A percentile compares a stretch with the other conserved stretches of the same genome.
These are phyloP conservation scores for Amphipyra tragopoginis DNA, from an alignment of 2,888 invertebrate genomes.

Conservation along the genomic window DNA sequence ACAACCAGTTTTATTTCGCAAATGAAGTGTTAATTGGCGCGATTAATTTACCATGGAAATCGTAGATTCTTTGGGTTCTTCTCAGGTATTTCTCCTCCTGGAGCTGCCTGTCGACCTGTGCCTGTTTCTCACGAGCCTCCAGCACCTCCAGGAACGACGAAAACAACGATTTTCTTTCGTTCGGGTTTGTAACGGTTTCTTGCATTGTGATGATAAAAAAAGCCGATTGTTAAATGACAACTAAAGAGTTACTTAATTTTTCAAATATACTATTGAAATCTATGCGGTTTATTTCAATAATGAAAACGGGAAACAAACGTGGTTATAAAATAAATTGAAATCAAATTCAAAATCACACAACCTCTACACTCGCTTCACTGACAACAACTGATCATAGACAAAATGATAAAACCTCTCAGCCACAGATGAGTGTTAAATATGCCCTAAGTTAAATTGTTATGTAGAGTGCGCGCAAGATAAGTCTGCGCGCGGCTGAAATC, in stretches of 20 bases:
- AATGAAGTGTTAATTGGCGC: constrained; percentile 18
- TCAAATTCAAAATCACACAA: constrained; percentile 76
- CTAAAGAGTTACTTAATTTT: constrained; percentile 11
- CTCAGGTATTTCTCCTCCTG: constrained; percentile 84
- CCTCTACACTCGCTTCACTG: constrained; percentile 66
- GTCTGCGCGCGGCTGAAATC: too few species aligned
- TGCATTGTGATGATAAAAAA: constrained; percentile 77
- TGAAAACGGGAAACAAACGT: constrained; percentile 56
- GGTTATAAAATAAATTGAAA: constrained; percentile 68
- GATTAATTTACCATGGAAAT: constrained; percentile 80
- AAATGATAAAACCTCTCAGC: neutral
- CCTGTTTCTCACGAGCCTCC: constrained; percentile 81
- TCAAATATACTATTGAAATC: constrained; percentile 17
- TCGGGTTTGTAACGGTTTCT: constrained; percentile 87
- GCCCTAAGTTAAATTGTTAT: too few species aligned
- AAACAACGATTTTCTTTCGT: constrained; percentile 83
- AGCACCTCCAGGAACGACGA: constrained; percentile 83
- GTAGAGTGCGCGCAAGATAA: too few species aligned
- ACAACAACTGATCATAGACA: constrained; percentile 72
- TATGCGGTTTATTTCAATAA: constrained; percentile 26
- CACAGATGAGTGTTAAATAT: too few species aligned
- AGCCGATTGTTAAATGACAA: constrained; percentile 30
- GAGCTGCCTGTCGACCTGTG: constrained; percentile 78
- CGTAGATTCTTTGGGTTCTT: constrained; percentile 84
- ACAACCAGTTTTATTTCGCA: constrained; percentile 13